Percentiles rank a stretch among this genome's conserved stretches.
phyloP scores from a whole-genome alignment of 2,113 vertebrate species.

The Mungos mungo region DNA sequence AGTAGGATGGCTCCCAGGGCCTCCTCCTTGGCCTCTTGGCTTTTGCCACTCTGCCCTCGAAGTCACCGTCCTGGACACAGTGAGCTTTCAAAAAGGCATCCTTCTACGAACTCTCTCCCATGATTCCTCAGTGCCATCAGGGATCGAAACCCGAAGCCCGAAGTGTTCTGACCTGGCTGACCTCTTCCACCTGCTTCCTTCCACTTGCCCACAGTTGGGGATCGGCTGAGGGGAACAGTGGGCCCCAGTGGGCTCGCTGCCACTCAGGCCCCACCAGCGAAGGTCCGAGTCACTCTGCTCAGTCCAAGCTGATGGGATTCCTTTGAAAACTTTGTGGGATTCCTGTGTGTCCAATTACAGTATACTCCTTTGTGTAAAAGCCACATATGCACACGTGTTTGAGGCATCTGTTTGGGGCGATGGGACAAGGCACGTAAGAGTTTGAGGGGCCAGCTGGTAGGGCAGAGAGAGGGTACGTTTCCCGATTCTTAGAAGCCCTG shows the following conservation, averaged over 20 bases:
- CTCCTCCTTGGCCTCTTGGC: no score
- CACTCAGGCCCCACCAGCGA: neutral
- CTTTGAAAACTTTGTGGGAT: neutral
- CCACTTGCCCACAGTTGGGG: accelerated
- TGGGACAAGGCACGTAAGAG: neutral
- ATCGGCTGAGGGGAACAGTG: neutral
- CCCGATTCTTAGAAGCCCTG: neutral
- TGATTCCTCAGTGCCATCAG: no score
- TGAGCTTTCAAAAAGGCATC: neutral
- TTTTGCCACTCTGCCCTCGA: neutral
- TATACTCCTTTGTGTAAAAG: neutral
- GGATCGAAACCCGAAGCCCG: neutral
- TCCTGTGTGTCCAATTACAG: neutral
- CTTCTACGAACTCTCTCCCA: neutral
- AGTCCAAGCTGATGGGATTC: neutral
- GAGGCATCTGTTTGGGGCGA: neutral
- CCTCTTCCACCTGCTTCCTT: neutral
- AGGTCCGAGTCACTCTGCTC: neutral
- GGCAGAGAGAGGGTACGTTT: neutral
- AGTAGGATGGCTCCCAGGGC: neutral
- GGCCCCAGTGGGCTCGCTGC: neutral
- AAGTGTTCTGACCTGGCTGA: neutral
- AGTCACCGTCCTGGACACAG: neutral
- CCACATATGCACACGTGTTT: accelerated
- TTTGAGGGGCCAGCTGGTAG: neutral